A percentile compares a stretch with the other conserved stretches of the same genome.
Conservation (phyloP, 2,113 vertebrate species). For the Petrocephalus zakoni region DNA sequence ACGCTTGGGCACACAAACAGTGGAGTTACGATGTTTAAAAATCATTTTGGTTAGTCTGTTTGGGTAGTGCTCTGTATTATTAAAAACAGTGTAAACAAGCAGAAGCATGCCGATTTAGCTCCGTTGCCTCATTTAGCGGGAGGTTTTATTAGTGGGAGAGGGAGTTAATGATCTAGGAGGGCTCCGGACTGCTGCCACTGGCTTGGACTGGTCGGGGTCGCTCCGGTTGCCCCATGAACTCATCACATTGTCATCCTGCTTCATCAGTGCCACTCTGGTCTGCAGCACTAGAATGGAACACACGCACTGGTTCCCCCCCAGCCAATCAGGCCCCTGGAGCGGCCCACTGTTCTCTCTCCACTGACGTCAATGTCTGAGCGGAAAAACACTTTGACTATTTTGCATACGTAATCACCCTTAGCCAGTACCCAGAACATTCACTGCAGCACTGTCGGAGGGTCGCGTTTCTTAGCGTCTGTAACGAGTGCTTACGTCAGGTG, state of each 20-base stretch:
- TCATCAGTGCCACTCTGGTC: conserved; percentile 5
- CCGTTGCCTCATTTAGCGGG: not conserved
- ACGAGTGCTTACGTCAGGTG: not conserved
- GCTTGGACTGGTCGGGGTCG: conserved; percentile 8
- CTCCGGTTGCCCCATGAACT: not conserved
- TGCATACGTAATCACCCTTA: not conserved
- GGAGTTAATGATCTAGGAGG: not conserved
- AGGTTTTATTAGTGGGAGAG: not conserved
- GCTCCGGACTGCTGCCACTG: not conserved
- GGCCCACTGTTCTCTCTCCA: not conserved
- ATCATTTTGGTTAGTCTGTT: not conserved
- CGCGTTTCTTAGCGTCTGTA: not conserved
- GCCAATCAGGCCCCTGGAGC: not conserved
- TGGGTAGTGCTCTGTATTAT: not conserved
- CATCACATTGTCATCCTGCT: conserved; percentile 1
- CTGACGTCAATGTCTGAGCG: conserved; percentile 5
- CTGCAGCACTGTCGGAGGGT: not conserved
- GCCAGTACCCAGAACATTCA: not conserved
- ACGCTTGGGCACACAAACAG: not conserved
- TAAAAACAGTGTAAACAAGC: not conserved
- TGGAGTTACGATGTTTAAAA: not conserved
- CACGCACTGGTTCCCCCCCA: not conserved
- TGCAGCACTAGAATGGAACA: conserved; percentile 3
- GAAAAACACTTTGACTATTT: not conserved
- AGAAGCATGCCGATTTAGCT: too few relatives aligned